Conservation (phyloP, 2,113 vertebrate species). For the Zosterops hypoxanthus region DNA sequence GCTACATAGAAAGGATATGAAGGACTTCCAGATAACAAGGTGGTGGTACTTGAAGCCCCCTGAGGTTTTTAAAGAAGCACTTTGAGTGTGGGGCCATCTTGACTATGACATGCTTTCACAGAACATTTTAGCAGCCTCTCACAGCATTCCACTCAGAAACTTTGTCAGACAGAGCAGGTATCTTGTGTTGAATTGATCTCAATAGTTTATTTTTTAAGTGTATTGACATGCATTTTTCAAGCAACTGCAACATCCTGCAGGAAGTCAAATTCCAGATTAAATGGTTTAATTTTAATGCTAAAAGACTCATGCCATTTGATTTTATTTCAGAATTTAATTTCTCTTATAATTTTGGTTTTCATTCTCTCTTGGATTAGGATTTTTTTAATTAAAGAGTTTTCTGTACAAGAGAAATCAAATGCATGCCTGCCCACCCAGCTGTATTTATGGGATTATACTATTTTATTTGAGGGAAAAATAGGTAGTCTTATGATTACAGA, state of each 20-base stretch:
- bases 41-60: no score
- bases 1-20: no score
- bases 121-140: background rate
- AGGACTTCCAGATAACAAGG: no score
- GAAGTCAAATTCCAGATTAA: background rate
- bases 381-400: conserved; percentile 39
- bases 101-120: background rate
- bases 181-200: background rate
- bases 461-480: conserved; percentile 27
- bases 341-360: conserved; percentile 4
- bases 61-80: no score
- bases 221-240: background rate
- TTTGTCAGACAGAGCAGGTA: background rate
- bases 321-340: conserved; percentile 32
- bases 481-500: conserved; percentile 35
- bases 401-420: background rate
- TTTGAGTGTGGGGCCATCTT: no score
- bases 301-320: background rate
- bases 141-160: background rate
- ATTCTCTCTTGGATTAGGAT: conserved; percentile 34
- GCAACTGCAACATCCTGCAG: background rate
- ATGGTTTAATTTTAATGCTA: background rate
- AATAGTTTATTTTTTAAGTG: background rate
- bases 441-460: conserved; percentile 38
- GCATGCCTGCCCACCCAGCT: background rate